Evolutionary conservation across 2,888 invertebrate species (phyloP).

Genomic region (Stegana nigrithorax): DNA sequence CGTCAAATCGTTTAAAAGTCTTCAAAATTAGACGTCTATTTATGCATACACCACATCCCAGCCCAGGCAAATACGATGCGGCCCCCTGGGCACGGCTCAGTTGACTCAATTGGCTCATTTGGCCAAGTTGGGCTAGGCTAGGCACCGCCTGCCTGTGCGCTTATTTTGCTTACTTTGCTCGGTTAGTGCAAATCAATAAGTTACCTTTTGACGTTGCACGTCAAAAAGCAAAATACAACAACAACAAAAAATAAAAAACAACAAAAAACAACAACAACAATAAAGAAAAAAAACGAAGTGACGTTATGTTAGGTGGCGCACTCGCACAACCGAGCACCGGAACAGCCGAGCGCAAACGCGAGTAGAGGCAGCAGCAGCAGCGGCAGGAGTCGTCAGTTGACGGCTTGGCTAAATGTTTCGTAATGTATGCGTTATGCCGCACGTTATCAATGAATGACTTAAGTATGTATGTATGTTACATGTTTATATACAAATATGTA

Average conservation of each 20-base stretch:
- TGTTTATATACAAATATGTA: neutral
- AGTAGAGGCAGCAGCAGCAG: neutral
- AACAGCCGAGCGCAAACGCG: neutral
- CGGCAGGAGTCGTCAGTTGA: constrained; percentile 24
- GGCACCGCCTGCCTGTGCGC: constrained; percentile 35
- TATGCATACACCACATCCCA: constrained; percentile 39
- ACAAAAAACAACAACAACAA: no score
- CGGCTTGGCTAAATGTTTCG: constrained; percentile 50
- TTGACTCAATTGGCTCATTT: no score
- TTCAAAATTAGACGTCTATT: constrained; percentile 59
- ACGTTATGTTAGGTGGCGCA: constrained; percentile 13
- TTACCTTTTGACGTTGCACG: constrained; percentile 38
- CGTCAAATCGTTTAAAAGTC: constrained; percentile 51
- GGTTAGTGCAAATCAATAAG: constrained; percentile 49
- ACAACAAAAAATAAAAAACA: constrained; percentile 6
- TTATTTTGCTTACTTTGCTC: constrained; percentile 33
- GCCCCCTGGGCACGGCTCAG: no score
- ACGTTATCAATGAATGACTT: constrained; percentile 49
- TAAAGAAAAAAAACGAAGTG: no score
- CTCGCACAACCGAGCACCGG: neutral
- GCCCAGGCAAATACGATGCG: neutral
- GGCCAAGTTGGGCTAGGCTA: neutral
- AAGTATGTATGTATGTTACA: neutral
- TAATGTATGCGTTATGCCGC: constrained; percentile 37
- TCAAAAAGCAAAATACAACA: constrained; percentile 22